Evolutionary conservation across 2,888 invertebrate genomes (phyloP).

Genomic region (Gryllus longicercus): DNA sequence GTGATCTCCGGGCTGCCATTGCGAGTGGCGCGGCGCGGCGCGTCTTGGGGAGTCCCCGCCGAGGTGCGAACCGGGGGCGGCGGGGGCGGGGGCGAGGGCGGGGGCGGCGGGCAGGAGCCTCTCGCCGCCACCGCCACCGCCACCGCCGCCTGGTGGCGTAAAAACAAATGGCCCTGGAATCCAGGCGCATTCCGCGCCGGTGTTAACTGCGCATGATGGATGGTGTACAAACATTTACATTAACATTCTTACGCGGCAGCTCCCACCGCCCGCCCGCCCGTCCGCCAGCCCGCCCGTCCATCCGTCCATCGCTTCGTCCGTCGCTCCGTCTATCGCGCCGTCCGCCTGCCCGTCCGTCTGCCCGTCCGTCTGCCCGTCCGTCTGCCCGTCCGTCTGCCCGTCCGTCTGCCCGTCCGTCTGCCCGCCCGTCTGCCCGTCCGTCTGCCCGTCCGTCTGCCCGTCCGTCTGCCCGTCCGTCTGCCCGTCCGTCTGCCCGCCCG

Average conservation of each 20-base stretch:
- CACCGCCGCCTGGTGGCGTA: neutral
- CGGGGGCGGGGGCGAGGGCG: neutral
- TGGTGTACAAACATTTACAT: constrained; percentile 17
- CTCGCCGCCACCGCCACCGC: neutral
- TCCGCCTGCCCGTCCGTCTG: too few species aligned
- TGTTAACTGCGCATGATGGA: constrained; percentile 8
- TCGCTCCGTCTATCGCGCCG: too few species aligned
- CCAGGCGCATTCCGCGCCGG: neutral
- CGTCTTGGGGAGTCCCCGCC: neutral
- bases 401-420: too few species aligned
- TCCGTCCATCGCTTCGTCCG: neutral
- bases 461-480: too few species aligned
- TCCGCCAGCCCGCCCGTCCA: neutral
- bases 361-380: too few species aligned
- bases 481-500: too few species aligned
- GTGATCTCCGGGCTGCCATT: too few species aligned
- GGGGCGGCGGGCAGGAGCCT: neutral
- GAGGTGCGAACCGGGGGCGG: neutral
- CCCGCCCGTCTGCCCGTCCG: too few species aligned
- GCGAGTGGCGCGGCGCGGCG: too few species aligned
- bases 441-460: too few species aligned
- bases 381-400: too few species aligned
- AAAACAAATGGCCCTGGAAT: constrained; percentile 8
- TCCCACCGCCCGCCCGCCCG: neutral
- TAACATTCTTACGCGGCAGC: neutral